These are phyloP conservation scores for Mesorhabditis sp. DNA, from an alignment of 2,888 invertebrate genomes.

Conservation along the genomic window DNA sequence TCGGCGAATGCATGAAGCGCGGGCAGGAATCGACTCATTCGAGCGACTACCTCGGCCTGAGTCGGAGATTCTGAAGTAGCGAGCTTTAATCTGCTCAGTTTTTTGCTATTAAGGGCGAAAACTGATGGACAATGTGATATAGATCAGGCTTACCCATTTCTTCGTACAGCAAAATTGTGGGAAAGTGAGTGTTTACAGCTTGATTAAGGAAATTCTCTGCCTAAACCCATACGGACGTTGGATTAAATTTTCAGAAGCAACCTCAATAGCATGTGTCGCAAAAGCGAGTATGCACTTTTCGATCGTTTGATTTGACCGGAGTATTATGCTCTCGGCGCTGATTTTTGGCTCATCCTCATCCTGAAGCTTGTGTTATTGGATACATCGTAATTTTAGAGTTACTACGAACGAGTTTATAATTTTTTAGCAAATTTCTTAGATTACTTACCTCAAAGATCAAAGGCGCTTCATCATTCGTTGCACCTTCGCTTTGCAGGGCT, in stretches of 20 bases:
- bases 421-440: too few relatives aligned
- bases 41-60: background rate
- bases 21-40: background rate
- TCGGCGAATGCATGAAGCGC: background rate
- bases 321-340: too few relatives aligned
- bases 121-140: background rate
- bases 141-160: background rate
- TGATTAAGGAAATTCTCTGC: background rate
- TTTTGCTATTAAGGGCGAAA: background rate
- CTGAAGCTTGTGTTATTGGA: too few relatives aligned
- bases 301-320: constrained; percentile 69
- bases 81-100: background rate
- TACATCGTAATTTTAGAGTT: too few relatives aligned
- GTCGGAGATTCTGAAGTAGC: background rate
- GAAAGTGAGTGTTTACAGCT: background rate
- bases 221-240: background rate
- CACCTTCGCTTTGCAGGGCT: too few relatives aligned
- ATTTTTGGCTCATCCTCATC: too few relatives aligned
- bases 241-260: constrained; percentile 60
- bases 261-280: constrained; percentile 75
- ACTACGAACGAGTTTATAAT: too few relatives aligned
- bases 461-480: too few relatives aligned
- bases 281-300: constrained; percentile 72
- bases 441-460: too few relatives aligned
- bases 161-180: constrained; percentile 2